These are phyloP conservation scores for Xenopus petersii DNA, from an alignment of 2,797 vertebrate species.

Conservation along the genomic window DNA sequence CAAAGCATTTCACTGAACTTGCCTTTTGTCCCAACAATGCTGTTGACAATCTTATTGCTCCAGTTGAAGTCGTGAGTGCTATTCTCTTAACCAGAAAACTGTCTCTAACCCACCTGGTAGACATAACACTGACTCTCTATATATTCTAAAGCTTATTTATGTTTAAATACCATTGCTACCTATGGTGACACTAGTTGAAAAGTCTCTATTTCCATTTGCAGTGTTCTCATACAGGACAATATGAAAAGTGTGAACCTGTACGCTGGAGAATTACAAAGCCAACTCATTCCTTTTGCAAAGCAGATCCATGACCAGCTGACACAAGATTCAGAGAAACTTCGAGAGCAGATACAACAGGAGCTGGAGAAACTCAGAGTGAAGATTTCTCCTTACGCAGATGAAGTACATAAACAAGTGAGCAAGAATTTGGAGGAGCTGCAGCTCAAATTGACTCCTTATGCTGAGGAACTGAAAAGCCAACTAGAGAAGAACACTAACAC, in stretches of 20 bases:
- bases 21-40: no score
- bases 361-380: slow-evolving; percentile 61
- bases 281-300: slow-evolving; percentile 58
- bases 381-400: slow-evolving; percentile 59
- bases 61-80: no score
- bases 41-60: no score
- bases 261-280: slow-evolving; percentile 50
- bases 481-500: slow-evolving; percentile 55
- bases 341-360: slow-evolving; percentile 61
- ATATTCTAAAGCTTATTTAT: no score
- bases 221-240: slow-evolving; percentile 61
- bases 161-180: no score
- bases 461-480: slow-evolving; percentile 57
- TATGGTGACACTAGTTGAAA: no score
- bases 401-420: slow-evolving; percentile 66
- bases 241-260: slow-evolving; percentile 52
- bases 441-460: slow-evolving; percentile 59
- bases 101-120: no score
- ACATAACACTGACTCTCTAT: no score
- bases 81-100: no score
- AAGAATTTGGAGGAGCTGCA: slow-evolving; percentile 69
- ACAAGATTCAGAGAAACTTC: slow-evolving; percentile 59
- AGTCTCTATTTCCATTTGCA: slow-evolving; percentile 21
- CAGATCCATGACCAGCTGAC: slow-evolving; percentile 56
- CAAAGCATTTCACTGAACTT: no score